A percentile compares a stretch with the other conserved stretches of the same genome.
Conservation (phyloP, 2,888 invertebrate species). For the Melanargia galathea region DNA sequence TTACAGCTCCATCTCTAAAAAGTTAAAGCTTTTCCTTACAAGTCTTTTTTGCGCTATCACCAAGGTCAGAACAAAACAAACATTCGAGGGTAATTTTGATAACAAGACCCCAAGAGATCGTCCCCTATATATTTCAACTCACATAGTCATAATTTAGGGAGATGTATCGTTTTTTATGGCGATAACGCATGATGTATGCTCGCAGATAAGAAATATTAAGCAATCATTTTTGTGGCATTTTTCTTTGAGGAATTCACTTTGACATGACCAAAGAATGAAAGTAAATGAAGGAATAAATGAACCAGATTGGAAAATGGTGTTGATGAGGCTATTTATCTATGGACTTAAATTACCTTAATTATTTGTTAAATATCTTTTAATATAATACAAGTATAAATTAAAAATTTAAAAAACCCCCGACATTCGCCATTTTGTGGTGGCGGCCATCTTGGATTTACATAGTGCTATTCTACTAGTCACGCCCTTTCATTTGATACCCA, state of each 20-base stretch:
- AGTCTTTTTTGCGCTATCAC: constrained; percentile 11
- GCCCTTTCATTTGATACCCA: no score
- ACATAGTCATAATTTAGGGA: constrained; percentile 34
- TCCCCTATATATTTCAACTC: constrained; percentile 27
- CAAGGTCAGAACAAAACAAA: constrained; percentile 17
- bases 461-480: no score
- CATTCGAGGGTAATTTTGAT: constrained; percentile 29
- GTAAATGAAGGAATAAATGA: no score
- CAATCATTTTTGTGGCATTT: background rate
- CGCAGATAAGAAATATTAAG: constrained; percentile 17
- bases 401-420: no score
- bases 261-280: background rate
- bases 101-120: constrained; percentile 36
- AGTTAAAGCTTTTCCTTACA: background rate
- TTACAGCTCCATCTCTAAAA: background rate
- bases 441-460: no score
- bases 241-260: background rate
- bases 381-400: no score
- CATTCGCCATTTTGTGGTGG: no score
- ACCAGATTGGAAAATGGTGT: no score
- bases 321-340: no score
- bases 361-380: no score
- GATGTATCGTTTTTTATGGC: constrained; percentile 28
- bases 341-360: no score
- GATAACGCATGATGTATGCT: constrained; percentile 27